Percentiles rank a stretch among this genome's conserved stretches.
phyloP scores from a whole-genome alignment of 2,888 invertebrate species.

The Seira musarum region DNA sequence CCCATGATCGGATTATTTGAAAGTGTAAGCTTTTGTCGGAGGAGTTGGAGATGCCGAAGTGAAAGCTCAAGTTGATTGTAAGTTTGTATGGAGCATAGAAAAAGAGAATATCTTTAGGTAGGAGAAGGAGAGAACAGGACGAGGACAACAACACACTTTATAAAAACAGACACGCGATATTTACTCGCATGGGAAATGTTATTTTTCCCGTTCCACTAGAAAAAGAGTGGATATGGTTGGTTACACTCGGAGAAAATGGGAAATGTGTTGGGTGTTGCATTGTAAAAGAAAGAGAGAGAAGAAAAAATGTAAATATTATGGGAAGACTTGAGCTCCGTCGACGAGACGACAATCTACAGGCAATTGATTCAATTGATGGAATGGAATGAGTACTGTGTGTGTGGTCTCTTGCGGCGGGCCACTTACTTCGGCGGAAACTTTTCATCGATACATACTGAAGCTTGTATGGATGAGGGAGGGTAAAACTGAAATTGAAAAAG shows the following conservation, averaged over 20 bases:
- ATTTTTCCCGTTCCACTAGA: not conserved
- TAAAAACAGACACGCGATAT: conserved; percentile 48
- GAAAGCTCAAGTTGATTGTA: conserved; percentile 2
- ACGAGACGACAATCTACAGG: conserved; percentile 22
- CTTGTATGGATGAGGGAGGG: not conserved
- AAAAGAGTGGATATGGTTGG: conserved; percentile 10
- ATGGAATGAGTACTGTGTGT: conserved; percentile 23
- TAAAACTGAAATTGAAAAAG: conserved; percentile 12
- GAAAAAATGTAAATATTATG: conserved; percentile 13
- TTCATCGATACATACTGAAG: not conserved
- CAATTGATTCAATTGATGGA: conserved; percentile 53
- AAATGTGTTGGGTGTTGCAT: not conserved
- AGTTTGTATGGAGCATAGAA: not conserved
- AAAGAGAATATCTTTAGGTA: not conserved
- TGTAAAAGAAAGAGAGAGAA: not conserved
- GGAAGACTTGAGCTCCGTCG: not conserved
- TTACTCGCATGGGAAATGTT: conserved; percentile 25
- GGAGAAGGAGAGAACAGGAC: not conserved
- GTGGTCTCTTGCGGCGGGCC: conserved; percentile 16
- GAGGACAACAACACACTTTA: conserved; percentile 22
- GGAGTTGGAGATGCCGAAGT: not conserved
- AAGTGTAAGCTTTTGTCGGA: conserved; percentile 6
- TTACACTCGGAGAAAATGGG: conserved; percentile 9
- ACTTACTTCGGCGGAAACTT: conserved; percentile 5
- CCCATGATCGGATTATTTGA: conserved; percentile 41